Evolutionary conservation across 2,113 vertebrate species (phyloP).

Genomic region (Hipposideros armiger): DNA sequence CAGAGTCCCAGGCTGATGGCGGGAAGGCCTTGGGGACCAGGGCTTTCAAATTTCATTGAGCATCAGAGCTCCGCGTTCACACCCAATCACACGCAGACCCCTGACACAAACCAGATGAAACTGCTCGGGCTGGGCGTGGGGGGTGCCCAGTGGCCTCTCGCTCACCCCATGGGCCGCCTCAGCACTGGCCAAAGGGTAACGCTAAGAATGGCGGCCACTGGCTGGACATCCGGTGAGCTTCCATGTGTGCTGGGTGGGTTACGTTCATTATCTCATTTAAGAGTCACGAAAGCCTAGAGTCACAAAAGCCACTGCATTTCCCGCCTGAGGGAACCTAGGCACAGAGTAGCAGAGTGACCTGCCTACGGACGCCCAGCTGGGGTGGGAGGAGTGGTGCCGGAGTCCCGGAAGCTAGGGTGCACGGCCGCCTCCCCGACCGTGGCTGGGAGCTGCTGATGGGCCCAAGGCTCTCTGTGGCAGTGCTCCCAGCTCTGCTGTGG

Average conservation of each 20-base stretch:
- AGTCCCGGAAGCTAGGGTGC: fast-evolving
- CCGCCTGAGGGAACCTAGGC: not conserved
- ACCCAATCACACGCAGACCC: not conserved
- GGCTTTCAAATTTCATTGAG: not conserved
- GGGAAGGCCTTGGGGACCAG: not conserved
- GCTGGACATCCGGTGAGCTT: fast-evolving
- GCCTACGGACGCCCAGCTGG: fast-evolving
- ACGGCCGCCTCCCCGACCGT: fast-evolving
- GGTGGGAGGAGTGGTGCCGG: fast-evolving
- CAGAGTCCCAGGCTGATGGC: not conserved
- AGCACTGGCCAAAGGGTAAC: fast-evolving
- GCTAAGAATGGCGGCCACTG: fast-evolving
- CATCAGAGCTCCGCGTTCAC: not conserved
- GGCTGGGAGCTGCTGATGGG: not conserved
- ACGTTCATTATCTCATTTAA: too few species aligned
- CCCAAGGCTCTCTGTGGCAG: fast-evolving
- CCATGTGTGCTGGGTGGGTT: fast-evolving
- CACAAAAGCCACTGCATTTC: fast-evolving
- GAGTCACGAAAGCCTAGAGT: not conserved
- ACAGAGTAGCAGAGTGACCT: fast-evolving
- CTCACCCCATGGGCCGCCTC: not conserved
- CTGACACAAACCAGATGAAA: not conserved
- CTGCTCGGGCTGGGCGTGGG: fast-evolving
- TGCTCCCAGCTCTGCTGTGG: fast-evolving
- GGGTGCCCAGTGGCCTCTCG: fast-evolving